Evolutionary conservation across 2,797 vertebrate genomes (phyloP).

Genomic region (Mycteria americana): DNA sequence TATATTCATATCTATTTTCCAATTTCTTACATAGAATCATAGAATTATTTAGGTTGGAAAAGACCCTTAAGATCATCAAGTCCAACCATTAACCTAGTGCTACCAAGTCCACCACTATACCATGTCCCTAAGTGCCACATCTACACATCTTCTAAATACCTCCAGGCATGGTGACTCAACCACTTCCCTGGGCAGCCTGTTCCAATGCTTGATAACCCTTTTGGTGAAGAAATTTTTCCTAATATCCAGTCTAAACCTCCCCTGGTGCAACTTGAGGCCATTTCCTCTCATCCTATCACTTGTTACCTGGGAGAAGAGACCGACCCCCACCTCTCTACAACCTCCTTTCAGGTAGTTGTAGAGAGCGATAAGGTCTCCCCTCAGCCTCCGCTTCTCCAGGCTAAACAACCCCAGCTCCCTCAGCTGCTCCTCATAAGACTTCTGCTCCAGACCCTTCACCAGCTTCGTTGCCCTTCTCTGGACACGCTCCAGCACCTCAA

Average conservation of each 20-base stretch:
- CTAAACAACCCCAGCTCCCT: neutral
- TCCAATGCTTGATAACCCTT: neutral
- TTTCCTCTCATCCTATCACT: neutral
- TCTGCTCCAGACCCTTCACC: neutral
- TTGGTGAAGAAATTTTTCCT: neutral
- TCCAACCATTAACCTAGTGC: neutral
- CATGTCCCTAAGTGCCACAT: neutral
- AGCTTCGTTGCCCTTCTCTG: neutral
- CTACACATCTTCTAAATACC: neutral
- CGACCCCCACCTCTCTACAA: neutral
- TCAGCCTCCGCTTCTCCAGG: neutral
- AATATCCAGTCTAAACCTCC: neutral
- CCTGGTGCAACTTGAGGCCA: neutral
- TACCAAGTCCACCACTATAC: neutral
- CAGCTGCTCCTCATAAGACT: neutral
- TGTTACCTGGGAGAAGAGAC: neutral
- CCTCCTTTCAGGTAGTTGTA: neutral
- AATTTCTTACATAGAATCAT: neutral
- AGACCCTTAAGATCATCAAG: neutral
- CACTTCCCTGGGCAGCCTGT: neutral
- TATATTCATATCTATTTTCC: neutral
- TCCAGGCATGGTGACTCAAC: neutral
- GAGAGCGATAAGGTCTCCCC: neutral
- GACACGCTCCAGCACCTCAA: neutral
- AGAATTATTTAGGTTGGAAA: neutral